These are phyloP conservation scores for Enhydra lutris DNA, from an alignment of 2,113 vertebrate species.

Conservation along the genomic window DNA sequence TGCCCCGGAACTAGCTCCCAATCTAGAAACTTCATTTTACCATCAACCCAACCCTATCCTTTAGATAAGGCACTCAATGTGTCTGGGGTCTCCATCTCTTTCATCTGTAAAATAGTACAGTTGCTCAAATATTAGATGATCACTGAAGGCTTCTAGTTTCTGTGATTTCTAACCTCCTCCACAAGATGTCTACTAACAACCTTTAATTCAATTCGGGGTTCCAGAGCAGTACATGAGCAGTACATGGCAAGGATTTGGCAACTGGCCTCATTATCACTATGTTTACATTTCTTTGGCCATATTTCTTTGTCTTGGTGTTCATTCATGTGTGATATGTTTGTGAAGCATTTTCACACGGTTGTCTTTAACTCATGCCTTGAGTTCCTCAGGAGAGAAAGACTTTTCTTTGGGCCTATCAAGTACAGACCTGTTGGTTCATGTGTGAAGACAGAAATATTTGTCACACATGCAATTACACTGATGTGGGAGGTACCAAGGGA, in stretches of 20 bases:
- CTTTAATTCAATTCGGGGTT: not conserved
- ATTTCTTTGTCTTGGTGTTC: constrained; percentile 38
- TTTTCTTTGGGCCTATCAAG: not conserved
- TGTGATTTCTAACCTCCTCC: not conserved
- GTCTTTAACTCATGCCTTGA: not conserved
- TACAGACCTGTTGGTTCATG: not conserved
- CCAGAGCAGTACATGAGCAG: constrained; percentile 30
- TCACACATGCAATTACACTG: not conserved
- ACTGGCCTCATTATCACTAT: not conserved
- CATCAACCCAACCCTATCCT: not conserved
- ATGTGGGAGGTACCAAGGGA: not conserved
- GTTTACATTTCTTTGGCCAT: not conserved
- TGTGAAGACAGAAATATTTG: not conserved
- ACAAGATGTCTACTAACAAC: not conserved
- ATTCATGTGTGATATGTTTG: not conserved
- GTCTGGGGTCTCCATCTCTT: not conserved
- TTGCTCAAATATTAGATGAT: not conserved
- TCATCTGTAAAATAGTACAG: not conserved
- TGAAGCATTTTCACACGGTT: not conserved
- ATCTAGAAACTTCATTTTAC: constrained; percentile 1
- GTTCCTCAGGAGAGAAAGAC: constrained; percentile 43
- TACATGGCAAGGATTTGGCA: constrained; percentile 20
- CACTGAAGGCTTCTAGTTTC: not conserved
- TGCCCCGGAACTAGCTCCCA: not conserved
- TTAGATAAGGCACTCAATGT: not conserved